These are phyloP conservation scores for Andrena cerasifolii DNA, from an alignment of 1,140 invertebrate species.

Conservation along the genomic window DNA sequence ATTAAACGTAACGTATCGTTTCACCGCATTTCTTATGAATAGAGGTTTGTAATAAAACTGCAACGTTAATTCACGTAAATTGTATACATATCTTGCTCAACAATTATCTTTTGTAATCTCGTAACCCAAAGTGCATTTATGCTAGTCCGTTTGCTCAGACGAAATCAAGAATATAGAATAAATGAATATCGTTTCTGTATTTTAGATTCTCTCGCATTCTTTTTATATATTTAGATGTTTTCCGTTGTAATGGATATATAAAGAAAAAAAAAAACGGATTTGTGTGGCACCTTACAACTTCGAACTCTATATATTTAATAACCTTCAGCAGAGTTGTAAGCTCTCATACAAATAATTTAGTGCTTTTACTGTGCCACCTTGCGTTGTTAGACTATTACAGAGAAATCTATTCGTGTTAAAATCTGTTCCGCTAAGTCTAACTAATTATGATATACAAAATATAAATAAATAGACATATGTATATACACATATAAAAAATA, in stretches of 20 bases:
- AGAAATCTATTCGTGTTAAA: conserved; percentile 78
- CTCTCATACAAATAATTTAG: conserved; percentile 55
- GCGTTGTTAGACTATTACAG: conserved; percentile 74
- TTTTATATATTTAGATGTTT: conserved; percentile 10
- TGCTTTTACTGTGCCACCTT: conserved; percentile 74
- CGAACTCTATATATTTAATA: conserved; percentile 23
- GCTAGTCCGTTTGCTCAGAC: conserved; percentile 19
- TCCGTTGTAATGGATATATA: conserved; percentile 33
- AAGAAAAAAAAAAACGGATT: conserved; percentile 19
- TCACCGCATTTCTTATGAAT: background rate
- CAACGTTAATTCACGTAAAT: background rate
- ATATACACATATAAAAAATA: conserved; percentile 55
- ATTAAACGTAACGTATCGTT: background rate
- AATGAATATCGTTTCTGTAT: conserved; percentile 8
- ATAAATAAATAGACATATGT: conserved; percentile 50
- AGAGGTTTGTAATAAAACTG: background rate
- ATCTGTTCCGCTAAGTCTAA: conserved; percentile 70
- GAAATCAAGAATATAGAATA: conserved; percentile 18
- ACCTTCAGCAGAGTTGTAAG: conserved; percentile 3
- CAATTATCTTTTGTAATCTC: background rate
- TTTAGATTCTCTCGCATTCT: conserved; percentile 9
- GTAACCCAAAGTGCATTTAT: conserved; percentile 25
- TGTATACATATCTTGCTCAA: conserved; percentile 3
- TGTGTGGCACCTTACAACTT: conserved; percentile 39
- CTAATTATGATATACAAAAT: conserved; percentile 49